Conservation (phyloP, 2,113 vertebrate species). For the Pangasianodon gigas region DNA sequence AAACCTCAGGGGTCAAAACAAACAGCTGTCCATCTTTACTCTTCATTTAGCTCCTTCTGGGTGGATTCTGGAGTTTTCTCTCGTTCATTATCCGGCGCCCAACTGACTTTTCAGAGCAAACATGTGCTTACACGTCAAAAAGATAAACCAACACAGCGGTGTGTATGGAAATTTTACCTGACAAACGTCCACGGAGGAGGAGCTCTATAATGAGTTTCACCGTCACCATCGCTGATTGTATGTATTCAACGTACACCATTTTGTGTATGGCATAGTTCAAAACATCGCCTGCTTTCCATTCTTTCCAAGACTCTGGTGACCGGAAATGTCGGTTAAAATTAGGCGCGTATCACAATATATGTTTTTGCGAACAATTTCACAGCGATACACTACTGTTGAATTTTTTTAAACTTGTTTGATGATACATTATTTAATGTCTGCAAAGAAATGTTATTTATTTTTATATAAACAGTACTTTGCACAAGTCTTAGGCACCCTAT, state of each 20-base stretch:
- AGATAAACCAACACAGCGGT: not conserved
- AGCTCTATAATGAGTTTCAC: not conserved
- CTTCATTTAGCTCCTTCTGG: not conserved
- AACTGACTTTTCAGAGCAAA: not conserved
- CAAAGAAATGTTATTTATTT: too few relatives aligned
- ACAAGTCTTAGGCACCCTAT: too few relatives aligned
- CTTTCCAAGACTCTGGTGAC: not conserved
- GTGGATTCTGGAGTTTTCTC: not conserved
- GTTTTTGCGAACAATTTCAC: too few relatives aligned
- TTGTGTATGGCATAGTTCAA: not conserved
- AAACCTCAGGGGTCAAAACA: not conserved
- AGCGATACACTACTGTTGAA: too few relatives aligned
- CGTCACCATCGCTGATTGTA: not conserved
- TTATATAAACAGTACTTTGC: too few relatives aligned
- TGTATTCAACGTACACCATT: not conserved
- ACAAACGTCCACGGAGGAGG: not conserved
- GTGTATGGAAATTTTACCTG: not conserved
- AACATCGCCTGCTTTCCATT: not conserved
- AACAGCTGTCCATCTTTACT: conserved; percentile 3
- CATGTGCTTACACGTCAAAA: not conserved
- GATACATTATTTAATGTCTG: too few relatives aligned
- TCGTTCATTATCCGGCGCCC: not conserved
- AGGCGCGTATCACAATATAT: not conserved
- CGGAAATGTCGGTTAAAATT: too few relatives aligned
- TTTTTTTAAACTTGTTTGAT: too few relatives aligned